Conservation (phyloP, 2,797 vertebrate species). For the Labeo calbasu region DNA sequence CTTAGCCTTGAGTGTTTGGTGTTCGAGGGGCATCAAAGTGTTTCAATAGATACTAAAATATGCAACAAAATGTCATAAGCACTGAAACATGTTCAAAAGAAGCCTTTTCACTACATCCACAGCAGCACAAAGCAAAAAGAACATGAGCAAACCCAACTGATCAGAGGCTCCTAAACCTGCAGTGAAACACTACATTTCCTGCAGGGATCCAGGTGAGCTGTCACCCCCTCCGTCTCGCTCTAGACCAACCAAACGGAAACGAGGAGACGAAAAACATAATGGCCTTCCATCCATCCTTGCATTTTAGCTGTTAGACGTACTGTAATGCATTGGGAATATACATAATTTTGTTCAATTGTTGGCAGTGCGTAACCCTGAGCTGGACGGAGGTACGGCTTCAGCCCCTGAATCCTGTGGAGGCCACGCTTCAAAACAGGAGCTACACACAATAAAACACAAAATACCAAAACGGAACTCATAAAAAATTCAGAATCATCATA, state of each 20-base stretch:
- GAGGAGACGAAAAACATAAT: conserved; percentile 20
- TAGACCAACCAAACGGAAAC: conserved; percentile 37
- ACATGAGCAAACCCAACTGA: conserved; percentile 74
- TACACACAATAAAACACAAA: conserved; percentile 85
- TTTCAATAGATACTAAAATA: conserved; percentile 68
- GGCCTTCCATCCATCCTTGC: not conserved
- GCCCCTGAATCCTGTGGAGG: conserved; percentile 91
- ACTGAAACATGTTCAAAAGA: conserved; percentile 52
- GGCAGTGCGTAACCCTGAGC: conserved; percentile 39
- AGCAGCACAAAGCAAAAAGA: conserved; percentile 69
- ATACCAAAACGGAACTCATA: conserved; percentile 84
- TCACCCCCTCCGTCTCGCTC: conserved; percentile 65
- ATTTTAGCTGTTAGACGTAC: not conserved
- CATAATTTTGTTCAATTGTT: conserved; percentile 7
- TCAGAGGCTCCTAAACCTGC: conserved; percentile 78
- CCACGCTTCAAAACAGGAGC: conserved; percentile 86
- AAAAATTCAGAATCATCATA: conserved; percentile 86
- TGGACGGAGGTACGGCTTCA: conserved; percentile 77
- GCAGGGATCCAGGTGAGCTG: conserved; percentile 82
- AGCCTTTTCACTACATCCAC: conserved; percentile 59
- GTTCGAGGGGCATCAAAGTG: conserved; percentile 63
- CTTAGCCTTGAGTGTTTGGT: conserved; percentile 53
- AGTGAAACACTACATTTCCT: conserved; percentile 77
- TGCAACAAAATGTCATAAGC: conserved; percentile 73
- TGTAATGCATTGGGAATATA: not conserved